Percentiles rank a stretch among this genome's conserved stretches.
Evolutionary conservation across 2,113 vertebrate genomes (phyloP).

Genomic region (Melanocharis versteri): DNA sequence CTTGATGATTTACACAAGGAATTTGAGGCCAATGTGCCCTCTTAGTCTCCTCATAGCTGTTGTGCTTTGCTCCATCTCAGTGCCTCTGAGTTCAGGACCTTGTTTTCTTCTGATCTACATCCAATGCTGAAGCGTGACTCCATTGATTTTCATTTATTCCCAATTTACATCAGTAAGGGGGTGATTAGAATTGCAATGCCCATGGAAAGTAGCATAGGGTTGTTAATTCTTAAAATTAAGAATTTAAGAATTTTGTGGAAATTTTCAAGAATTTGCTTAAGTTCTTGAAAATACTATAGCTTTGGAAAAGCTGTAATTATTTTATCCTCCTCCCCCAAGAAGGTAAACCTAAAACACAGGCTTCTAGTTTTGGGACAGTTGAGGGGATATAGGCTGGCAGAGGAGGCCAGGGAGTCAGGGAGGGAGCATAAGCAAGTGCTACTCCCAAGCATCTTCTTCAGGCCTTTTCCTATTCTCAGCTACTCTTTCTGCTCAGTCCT

Average conservation of each 20-base stretch:
- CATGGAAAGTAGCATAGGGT: neutral
- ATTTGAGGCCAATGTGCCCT: neutral
- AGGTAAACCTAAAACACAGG: neutral
- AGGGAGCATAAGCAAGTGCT: neutral
- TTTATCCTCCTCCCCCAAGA: neutral
- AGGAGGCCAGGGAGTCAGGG: too few relatives aligned
- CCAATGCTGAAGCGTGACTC: fast-evolving
- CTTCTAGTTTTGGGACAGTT: neutral
- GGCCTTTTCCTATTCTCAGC: neutral
- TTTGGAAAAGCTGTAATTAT: neutral
- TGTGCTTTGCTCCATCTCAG: neutral
- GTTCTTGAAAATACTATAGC: neutral
- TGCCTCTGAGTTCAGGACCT: neutral
- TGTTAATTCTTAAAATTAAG: neutral
- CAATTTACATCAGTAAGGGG: fast-evolving
- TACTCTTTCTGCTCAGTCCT: neutral
- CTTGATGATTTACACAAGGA: neutral
- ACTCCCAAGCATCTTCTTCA: neutral
- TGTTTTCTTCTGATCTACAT: neutral
- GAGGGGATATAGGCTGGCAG: neutral
- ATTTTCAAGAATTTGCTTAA: neutral
- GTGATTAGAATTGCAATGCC: neutral
- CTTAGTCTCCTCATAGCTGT: neutral
- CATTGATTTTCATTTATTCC: neutral
- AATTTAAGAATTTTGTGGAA: too few relatives aligned